Base-by-base conservation (phyloP, 2,888 invertebrate species). In the Brassicogethes aeneus region DNA sequence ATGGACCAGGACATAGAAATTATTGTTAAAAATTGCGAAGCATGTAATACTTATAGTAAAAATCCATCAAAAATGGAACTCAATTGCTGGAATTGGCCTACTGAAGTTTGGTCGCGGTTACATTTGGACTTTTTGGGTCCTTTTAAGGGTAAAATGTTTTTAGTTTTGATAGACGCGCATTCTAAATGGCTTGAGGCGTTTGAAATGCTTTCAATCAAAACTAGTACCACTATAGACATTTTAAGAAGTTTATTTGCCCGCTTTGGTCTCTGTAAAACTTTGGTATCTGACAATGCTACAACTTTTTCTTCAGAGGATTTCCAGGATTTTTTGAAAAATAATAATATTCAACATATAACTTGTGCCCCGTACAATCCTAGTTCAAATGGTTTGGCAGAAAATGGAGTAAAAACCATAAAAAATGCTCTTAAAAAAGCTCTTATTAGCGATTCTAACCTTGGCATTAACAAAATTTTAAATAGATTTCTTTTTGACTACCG, bases 211-310 rank as follows among this genome's bases (percentile, higher is more conserved):
- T 32, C 32, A 12, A 46, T 43, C 14, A 52, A 48, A n/a, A 34
- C 47, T 12, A 35, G 41, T 8, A 40, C 23, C 2, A 44, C 46
- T 7, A 49, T 55, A 14, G 42, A 45, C 36, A 48, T 32, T 13
- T 35, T 51, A 17, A 33, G 44, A 29, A 14, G 16, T 3, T 3
- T 23, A 15, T 54, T 54, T 53, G 44, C 53, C 16, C 46, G 54
- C 15, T 57, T 53, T 47, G 55, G 57, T 0, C 46, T 59, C 12
- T 57, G 55, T 5, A 47, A 45, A 8, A 29, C 15, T 1, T 17
- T 57, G n/a, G 53, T 59, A 8, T 49, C 54, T 1, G 58, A 56
- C 41, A 57, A 58, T 41, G 56, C 51, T n/a, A 44, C 47, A 2
- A 37, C 46, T 14, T 57, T 55, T 42, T 40, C 41, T 5, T 53